Evolutionary conservation across 2,797 vertebrate species (phyloP).

Genomic region (Vireo griseus): DNA sequence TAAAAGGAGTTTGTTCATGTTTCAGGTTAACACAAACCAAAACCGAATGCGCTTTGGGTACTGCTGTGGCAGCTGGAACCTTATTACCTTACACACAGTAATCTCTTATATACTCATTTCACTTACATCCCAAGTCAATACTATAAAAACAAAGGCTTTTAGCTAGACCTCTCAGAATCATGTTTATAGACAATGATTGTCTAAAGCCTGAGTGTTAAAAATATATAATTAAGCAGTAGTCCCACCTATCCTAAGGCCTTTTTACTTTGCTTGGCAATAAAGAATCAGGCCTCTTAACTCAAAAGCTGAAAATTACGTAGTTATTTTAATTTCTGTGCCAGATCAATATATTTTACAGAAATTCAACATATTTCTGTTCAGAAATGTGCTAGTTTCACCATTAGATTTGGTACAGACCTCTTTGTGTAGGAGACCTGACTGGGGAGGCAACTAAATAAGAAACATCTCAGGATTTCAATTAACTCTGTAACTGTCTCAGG

Average conservation of each 20-base stretch:
- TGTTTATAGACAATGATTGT: neutral
- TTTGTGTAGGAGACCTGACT: neutral
- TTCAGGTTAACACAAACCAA: neutral
- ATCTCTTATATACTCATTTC: neutral
- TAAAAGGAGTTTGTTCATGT: neutral
- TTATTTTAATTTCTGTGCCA: neutral
- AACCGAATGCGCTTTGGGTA: neutral
- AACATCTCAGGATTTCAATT: neutral
- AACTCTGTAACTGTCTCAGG: neutral
- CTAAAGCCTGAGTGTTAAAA: neutral
- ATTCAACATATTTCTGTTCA: neutral
- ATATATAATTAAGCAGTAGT: neutral
- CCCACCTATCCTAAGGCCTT: neutral
- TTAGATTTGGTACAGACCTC: neutral
- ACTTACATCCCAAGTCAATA: neutral
- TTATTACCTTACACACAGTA: neutral
- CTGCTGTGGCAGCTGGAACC: neutral
- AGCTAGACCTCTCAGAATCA: neutral
- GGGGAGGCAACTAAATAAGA: neutral
- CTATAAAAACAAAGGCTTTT: neutral
- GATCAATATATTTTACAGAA: neutral
- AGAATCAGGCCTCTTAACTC: neutral
- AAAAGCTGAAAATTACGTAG: neutral
- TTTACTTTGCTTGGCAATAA: neutral
- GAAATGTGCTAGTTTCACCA: neutral